These are phyloP conservation scores for Eurypyga helias DNA, from an alignment of 2,113 vertebrate genomes.

Conservation along the genomic window DNA sequence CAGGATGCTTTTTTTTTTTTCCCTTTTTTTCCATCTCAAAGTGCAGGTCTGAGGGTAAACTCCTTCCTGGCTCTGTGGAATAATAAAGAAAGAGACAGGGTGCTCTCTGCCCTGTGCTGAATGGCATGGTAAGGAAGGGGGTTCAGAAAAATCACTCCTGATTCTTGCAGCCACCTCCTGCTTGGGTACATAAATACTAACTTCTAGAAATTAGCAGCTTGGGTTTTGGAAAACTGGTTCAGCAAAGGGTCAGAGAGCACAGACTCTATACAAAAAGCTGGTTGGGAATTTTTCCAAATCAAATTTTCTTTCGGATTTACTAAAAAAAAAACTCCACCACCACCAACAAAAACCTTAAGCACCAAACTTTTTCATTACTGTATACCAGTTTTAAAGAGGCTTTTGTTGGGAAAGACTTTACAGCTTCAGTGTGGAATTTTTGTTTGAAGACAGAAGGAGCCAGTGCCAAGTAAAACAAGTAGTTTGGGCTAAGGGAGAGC, in stretches of 20 bases:
- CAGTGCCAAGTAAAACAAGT: neutral
- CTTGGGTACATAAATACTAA: neutral
- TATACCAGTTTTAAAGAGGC: neutral
- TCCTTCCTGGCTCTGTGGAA: neutral
- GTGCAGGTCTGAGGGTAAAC: neutral
- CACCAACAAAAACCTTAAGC: neutral
- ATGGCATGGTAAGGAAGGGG: neutral
- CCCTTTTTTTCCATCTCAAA: neutral
- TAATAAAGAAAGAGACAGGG: neutral
- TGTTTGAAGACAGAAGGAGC: neutral
- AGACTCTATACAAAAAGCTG: neutral
- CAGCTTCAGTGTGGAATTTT: neutral
- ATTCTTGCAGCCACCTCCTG: neutral
- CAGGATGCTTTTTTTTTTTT: no score
- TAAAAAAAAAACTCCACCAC: no score
- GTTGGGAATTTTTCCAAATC: neutral
- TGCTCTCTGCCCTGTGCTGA: neutral
- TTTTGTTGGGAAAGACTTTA: neutral
- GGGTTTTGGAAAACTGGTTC: neutral
- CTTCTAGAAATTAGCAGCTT: neutral
- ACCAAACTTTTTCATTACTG: neutral
- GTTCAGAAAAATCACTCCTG: neutral
- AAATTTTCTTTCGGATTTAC: neutral
- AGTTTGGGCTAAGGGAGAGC: neutral
- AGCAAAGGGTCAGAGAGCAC: neutral